Percentiles rank a stretch among this genome's conserved stretches.
phyloP scores from a whole-genome alignment of 2,888 invertebrate genomes.

The Lochmaea crataegi region DNA sequence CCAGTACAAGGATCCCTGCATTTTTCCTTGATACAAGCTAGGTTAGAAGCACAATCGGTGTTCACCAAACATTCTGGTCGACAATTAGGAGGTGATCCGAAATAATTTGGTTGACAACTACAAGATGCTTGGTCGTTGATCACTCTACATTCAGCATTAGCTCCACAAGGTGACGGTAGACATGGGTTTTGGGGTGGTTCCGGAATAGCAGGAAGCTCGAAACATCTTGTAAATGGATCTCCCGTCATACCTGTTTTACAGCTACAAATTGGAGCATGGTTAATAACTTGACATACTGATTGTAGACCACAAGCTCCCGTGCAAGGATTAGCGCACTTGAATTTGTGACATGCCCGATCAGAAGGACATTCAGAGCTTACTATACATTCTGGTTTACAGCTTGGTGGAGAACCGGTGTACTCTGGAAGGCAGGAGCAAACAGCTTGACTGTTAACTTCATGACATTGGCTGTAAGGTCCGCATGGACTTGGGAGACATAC shows the following conservation, averaged over 20 bases:
- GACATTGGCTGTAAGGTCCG: conserved; percentile 80
- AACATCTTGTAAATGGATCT: conserved; percentile 83
- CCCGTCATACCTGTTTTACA: conserved; percentile 74
- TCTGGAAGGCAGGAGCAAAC: conserved; percentile 80
- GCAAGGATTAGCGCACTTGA: conserved; percentile 81
- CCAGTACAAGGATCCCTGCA: conserved; percentile 79
- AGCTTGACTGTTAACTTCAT: conserved; percentile 74
- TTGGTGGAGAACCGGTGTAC: conserved; percentile 78
- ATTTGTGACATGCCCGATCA: conserved; percentile 79
- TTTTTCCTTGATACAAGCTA: conserved; percentile 78
- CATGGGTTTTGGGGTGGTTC: conserved; percentile 69
- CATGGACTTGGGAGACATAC: conserved; percentile 81
- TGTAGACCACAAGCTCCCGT: conserved; percentile 79
- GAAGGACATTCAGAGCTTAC: conserved; percentile 80
- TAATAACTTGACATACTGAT: conserved; percentile 78
- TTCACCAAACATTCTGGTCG: conserved; percentile 79
- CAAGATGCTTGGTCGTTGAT: conserved; percentile 73
- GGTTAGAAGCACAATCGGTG: conserved; percentile 74
- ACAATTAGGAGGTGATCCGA: conserved; percentile 82
- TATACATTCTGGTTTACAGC: conserved; percentile 82
- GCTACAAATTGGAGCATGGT: conserved; percentile 82
- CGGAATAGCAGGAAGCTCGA: conserved; percentile 55
- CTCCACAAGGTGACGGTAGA: conserved; percentile 72
- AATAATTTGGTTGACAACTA: conserved; percentile 74
- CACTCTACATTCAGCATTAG: conserved; percentile 73